Evolutionary conservation across 2,888 invertebrate species (phyloP).

Genomic region (Ditula angustiorana): DNA sequence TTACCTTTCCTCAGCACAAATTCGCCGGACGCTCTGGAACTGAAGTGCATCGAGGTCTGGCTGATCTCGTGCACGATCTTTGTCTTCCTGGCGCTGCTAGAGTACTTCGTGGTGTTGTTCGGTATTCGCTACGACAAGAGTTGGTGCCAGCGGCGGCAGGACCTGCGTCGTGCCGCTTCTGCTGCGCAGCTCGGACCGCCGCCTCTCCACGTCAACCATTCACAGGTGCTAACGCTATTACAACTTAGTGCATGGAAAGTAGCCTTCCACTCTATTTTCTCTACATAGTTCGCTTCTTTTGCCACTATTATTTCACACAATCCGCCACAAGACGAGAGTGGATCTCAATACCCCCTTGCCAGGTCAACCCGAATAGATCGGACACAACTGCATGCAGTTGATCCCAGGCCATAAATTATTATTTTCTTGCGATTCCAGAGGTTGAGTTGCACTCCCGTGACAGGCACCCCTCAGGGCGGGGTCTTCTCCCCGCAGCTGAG

Average conservation of each 20-base stretch:
- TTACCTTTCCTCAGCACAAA: slow-evolving; percentile 81
- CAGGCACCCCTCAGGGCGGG: slow-evolving; percentile 77
- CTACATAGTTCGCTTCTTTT: slow-evolving; percentile 33
- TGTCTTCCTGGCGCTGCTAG: slow-evolving; percentile 87
- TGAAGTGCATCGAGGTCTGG: slow-evolving; percentile 88
- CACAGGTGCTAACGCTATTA: slow-evolving; percentile 61
- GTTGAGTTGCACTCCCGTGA: slow-evolving; percentile 73
- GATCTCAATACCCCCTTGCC: slow-evolving; percentile 29
- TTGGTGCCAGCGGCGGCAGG: slow-evolving; percentile 82
- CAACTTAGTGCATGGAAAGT: slow-evolving; percentile 18
- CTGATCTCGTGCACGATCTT: slow-evolving; percentile 88
- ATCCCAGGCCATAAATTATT: slow-evolving; percentile 39
- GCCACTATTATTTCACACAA: slow-evolving; percentile 29
- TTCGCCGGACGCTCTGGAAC: slow-evolving; percentile 87
- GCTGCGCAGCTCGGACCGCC: slow-evolving; percentile 75
- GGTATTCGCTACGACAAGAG: slow-evolving; percentile 88
- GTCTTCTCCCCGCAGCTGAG: slow-evolving; percentile 77
- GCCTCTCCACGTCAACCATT: slow-evolving; percentile 76
- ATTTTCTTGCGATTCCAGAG: slow-evolving; percentile 62
- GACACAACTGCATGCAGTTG: slow-evolving; percentile 34
- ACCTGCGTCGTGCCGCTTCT: slow-evolving; percentile 74
- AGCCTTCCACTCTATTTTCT: slow-evolving; percentile 35
- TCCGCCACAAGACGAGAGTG: slow-evolving; percentile 35
- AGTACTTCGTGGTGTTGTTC: slow-evolving; percentile 87
- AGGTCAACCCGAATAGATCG: slow-evolving; percentile 17